Evolutionary conservation across 2,797 vertebrate genomes (phyloP), one percentile per base, ranked within the genome.

Genomic region (Oophaga sylvatica): DNA sequence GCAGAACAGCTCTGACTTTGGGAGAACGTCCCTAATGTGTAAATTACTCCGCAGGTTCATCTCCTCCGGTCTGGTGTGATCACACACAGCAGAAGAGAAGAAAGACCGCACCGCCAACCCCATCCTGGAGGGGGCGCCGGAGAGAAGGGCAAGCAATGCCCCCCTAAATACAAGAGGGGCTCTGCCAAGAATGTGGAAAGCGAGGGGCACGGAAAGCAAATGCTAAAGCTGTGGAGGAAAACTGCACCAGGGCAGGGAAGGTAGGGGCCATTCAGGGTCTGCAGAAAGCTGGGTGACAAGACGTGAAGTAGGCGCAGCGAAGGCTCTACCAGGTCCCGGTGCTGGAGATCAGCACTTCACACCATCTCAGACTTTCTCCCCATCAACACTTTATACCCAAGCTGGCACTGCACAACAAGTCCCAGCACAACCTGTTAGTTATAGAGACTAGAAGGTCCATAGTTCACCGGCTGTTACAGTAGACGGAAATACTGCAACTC

Each of bases 291-390:
- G 35, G 35, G 35, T 41, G 35, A 41, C 35, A 41, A 41, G 35
- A 41, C 5, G 35, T 41, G 35, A 41, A 41, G 35, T 41, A 41
- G 35, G 5, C 35, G 35, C 35, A 41, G 35, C 35, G 5, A 41
- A 41, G 35, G 35, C 35, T 41, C 35, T 41, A 41, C 35, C 35
- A 41, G 35, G 35, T 53, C 48, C 35, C 31, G 6, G 1, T 41
- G 68, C 31, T 31, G 62, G 16, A 56, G 19, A 15, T 41, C 29
- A 73, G n/a, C 31, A 22, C 20, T 35, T 26, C n/a, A 9, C 59
- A 60, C 81, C 68, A 71, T 73, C 68, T 12, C 35, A 22, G 22
- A 29, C 78, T 80, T 71, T 83, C 26, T 15, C 80, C 70, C 22
- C 1, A 45, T 29, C 4, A 9, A 19, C 48, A 84, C 82, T 62